Percentiles rank a stretch among this genome's conserved stretches.
These are phyloP conservation scores for Spilosoma lubricipeda DNA, from an alignment of 2,888 invertebrate genomes.

Conservation along the genomic window DNA sequence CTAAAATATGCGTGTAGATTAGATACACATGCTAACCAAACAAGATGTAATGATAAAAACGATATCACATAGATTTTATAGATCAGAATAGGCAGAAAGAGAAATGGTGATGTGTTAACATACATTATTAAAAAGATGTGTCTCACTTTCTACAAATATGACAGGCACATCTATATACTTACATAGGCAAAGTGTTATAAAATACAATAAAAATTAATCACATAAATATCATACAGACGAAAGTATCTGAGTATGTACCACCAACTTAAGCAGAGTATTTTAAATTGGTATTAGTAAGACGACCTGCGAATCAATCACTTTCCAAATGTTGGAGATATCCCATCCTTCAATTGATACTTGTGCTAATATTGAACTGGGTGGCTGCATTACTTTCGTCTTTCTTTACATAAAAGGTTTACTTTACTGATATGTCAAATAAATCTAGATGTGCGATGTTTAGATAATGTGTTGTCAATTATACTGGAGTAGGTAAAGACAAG, in stretches of 20 bases:
- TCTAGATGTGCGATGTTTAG: not conserved
- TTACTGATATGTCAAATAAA: not conserved
- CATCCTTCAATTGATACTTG: not conserved
- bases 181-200: too few relatives aligned
- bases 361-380: not conserved
- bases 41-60: not conserved
- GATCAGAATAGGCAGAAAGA: not conserved
- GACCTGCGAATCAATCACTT: not conserved
- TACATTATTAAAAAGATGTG: not conserved
- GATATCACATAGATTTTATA: conserved; percentile 1
- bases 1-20: conserved; percentile 7
- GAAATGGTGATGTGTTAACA: not conserved
- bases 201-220: not conserved
- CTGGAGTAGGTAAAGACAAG: not conserved
- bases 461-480: not conserved
- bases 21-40: not conserved
- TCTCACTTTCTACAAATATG: not conserved
- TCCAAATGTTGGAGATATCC: not conserved
- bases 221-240: not conserved
- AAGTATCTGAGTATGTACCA: not conserved
- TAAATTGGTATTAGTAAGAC: not conserved
- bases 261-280: not conserved
- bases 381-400: not conserved
- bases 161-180: not conserved
- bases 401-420: not conserved